Conservation (phyloP, 2,888 invertebrate species). For the Loripinus fragilis region DNA sequence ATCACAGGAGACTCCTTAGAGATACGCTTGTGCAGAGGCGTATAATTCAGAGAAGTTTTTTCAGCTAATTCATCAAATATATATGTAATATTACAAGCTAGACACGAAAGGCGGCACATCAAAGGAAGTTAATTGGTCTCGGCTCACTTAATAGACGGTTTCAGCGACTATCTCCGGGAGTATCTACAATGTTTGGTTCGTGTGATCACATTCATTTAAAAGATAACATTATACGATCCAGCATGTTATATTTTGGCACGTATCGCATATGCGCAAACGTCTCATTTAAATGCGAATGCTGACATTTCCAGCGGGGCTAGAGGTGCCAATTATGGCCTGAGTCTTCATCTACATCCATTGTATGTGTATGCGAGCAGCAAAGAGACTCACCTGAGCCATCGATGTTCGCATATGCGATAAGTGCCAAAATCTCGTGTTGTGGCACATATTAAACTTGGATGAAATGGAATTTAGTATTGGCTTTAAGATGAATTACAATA, state of each 20-base stretch:
- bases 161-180: not conserved
- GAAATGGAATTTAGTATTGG: constrained; percentile 8
- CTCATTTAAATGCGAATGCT: too few relatives aligned
- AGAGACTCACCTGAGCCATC: too few relatives aligned
- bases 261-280: too few relatives aligned
- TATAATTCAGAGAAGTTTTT: not conserved
- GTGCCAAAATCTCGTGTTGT: too few relatives aligned
- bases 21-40: not conserved
- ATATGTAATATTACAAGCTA: not conserved
- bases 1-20: too few relatives aligned
- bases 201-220: not conserved
- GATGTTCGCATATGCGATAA: too few relatives aligned
- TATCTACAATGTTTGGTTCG: not conserved
- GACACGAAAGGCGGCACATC: constrained; percentile 13
- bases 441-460: constrained; percentile 12
- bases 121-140: constrained; percentile 5
- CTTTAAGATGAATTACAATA: not conserved
- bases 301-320: too few relatives aligned
- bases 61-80: not conserved
- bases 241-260: too few relatives aligned
- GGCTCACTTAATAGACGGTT: not conserved
- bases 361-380: too few relatives aligned
- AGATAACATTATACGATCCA: too few relatives aligned
- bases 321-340: too few relatives aligned
- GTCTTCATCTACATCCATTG: too few relatives aligned